A percentile compares a stretch with the other conserved stretches of the same genome.
Evolutionary conservation across 2,888 invertebrate genomes (phyloP).

Genomic region (Cremastobaeus sp.): DNA sequence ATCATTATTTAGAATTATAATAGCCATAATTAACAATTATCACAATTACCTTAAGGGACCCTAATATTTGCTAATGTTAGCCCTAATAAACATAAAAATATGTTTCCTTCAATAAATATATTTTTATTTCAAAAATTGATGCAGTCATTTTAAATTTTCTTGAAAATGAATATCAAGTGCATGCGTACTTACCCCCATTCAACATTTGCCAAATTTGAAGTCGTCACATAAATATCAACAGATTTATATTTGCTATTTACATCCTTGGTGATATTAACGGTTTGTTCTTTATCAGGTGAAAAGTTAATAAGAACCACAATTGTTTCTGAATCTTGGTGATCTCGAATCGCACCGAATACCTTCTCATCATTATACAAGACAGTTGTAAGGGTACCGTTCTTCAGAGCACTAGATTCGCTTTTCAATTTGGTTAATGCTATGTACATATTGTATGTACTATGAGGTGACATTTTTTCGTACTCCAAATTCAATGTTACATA

Average conservation of each 20-base stretch:
- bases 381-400: slow-evolving; percentile 80
- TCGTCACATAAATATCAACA: slow-evolving; percentile 79
- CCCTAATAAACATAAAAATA: too few relatives aligned
- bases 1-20: too few relatives aligned
- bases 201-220: slow-evolving; percentile 79
- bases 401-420: slow-evolving; percentile 73
- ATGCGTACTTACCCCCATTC: slow-evolving; percentile 79
- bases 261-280: slow-evolving; percentile 80
- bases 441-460: slow-evolving; percentile 84
- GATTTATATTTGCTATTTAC: slow-evolving; percentile 77
- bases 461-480: slow-evolving; percentile 77
- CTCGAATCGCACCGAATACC: slow-evolving; percentile 59
- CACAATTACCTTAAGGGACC: too few relatives aligned
- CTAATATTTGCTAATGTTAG: too few relatives aligned
- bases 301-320: slow-evolving; percentile 72
- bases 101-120: too few relatives aligned
- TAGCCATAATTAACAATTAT: too few relatives aligned
- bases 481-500: slow-evolving; percentile 82
- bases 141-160: too few relatives aligned
- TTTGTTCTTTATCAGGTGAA: slow-evolving; percentile 78
- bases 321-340: slow-evolving; percentile 7
- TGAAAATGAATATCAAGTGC: too few relatives aligned
- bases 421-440: slow-evolving; percentile 80
- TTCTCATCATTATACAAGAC: slow-evolving; percentile 79
- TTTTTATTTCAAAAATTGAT: too few relatives aligned